Evolutionary conservation across 2,113 vertebrate genomes (phyloP), one percentile per base, ranked within the genome.

Genomic region (Acanthochromis polyacanthus): DNA sequence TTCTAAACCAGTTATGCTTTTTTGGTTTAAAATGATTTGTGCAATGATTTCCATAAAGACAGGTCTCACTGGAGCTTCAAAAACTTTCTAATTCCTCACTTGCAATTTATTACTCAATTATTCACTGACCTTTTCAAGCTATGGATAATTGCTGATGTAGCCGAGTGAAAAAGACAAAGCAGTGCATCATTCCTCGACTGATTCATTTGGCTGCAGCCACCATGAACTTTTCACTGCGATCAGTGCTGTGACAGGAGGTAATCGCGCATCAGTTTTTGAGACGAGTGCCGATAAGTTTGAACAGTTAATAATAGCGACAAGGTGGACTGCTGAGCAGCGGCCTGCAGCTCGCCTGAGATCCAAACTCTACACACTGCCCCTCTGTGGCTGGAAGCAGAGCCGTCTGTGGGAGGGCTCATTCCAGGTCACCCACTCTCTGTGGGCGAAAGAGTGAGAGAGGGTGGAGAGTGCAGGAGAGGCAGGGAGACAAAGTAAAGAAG

Each of bases 371-470:
- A 69, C 7, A 74, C 80, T 63, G 84, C 74, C 84, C 78, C 75
- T 75, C 56, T 85, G 81, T 80, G 83, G 75, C 48, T 71, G 63
- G 80, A 84, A 68, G 78, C 78, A 65, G 46, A 71, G 78, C 58
- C 1, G 73, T 83, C 80, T 84, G 84, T 83, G 59, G 88, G 76
- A 66, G 84, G 71, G 80, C 81, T 81, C 66, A 85, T 90, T 85
- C 82, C 83, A 86, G 92, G 87, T 91, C 90, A 92, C 84, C 87
- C 90, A 91, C 90, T 90, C 84, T 88, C 76, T 88, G 89, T 89
- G 85, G 84, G 87, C 60, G 70, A 82, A 65, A 46, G 53, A 81
- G 73, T 10, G 59, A 80, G 62, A 66, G 74, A 82, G 63, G 74
- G 80, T 79, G 81, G 79, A 72, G 77, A 78, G 78, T 73, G 62